Conservation (phyloP, 1,140 invertebrate genomes). For the Papilio glaucus region DNA sequence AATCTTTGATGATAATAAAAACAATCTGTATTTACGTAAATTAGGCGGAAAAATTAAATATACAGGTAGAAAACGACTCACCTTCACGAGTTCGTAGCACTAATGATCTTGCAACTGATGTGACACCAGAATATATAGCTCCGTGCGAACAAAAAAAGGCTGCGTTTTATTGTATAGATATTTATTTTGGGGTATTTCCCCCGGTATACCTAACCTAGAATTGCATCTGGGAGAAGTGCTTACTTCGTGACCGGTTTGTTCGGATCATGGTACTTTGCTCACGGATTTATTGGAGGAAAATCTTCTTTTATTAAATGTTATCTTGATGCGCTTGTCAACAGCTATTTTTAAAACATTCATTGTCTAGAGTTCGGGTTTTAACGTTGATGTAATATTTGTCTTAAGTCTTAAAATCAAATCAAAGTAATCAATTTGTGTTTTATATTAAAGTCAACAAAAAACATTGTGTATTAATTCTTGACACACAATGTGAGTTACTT, state of each 20-base stretch:
- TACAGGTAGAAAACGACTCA: constrained; percentile 55
- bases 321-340: not conserved
- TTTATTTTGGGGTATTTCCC: constrained; percentile 27
- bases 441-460: too few relatives aligned
- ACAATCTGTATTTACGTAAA: not conserved
- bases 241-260: constrained; percentile 28
- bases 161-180: not conserved
- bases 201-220: constrained; percentile 7
- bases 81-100: constrained; percentile 46
- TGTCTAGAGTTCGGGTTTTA: not conserved
- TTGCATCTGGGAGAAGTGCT: not conserved
- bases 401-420: too few relatives aligned
- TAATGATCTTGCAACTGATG: constrained; percentile 43
- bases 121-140: not conserved
- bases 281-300: constrained; percentile 1
- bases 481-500: too few relatives aligned
- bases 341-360: not conserved
- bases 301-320: not conserved
- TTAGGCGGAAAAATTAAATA: constrained; percentile 32
- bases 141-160: constrained; percentile 7
- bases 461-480: too few relatives aligned
- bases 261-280: not conserved
- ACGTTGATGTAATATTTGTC: too few relatives aligned
- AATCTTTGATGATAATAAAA: constrained; percentile 32
- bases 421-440: too few relatives aligned